phyloP scores from a whole-genome alignment of 2,797 vertebrate species.

The Acrocephalus scirpaceus region DNA sequence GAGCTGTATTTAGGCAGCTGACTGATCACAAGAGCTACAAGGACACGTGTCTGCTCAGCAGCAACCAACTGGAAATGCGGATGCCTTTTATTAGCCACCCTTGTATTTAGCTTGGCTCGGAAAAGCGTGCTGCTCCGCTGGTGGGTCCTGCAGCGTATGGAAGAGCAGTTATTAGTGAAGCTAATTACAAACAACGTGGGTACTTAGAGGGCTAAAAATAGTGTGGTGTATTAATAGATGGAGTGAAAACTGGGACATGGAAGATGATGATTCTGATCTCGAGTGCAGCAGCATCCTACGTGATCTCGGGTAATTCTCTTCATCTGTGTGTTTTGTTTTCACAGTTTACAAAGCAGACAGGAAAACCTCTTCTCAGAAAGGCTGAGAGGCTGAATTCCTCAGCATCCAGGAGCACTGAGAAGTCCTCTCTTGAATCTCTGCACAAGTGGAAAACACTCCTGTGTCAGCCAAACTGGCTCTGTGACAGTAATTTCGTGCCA shows the following conservation, averaged over 20 bases:
- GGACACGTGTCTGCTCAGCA: slow-evolving; percentile 22
- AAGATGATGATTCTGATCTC: neutral
- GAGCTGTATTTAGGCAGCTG: slow-evolving; percentile 21
- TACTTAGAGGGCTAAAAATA: slow-evolving; percentile 52
- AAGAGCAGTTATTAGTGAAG: slow-evolving; percentile 7
- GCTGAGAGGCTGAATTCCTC: neutral
- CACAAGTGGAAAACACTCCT: neutral
- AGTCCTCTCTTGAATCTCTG: neutral
- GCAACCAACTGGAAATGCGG: neutral
- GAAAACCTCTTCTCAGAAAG: neutral
- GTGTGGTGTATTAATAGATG: neutral
- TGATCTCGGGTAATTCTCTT: neutral
- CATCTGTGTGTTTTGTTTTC: neutral
- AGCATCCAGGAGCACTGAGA: neutral
- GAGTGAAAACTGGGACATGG: slow-evolving; percentile 2
- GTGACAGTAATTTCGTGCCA: neutral
- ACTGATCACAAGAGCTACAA: neutral
- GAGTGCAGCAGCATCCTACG: neutral
- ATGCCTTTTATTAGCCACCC: slow-evolving; percentile 22
- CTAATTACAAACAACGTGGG: slow-evolving; percentile 31
- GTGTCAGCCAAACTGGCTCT: neutral
- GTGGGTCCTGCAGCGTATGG: neutral
- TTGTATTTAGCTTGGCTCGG: slow-evolving; percentile 14
- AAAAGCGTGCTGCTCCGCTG: neutral
- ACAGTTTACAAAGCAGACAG: neutral